These are phyloP conservation scores for Hycleus cichorii DNA, from an alignment of 1,140 invertebrate species.

Conservation along the genomic window DNA sequence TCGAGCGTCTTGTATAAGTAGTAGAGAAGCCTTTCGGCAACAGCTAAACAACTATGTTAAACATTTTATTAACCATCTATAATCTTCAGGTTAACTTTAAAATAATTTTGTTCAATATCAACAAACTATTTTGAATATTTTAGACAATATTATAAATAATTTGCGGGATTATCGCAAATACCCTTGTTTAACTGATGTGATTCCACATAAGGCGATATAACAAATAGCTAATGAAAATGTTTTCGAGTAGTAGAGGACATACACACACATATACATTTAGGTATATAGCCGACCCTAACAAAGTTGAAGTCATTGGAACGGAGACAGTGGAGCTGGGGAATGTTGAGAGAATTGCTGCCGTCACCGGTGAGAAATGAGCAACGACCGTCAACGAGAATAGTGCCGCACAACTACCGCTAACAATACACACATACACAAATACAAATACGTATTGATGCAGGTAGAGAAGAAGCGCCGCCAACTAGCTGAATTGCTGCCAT, in stretches of 20 bases:
- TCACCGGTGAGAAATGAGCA: conserved; percentile 37
- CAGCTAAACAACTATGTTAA: conserved; percentile 37
- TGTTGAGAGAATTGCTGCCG: conserved; percentile 31
- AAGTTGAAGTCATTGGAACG: conserved; percentile 33
- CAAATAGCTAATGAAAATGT: conserved; percentile 40
- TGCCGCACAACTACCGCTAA: conserved; percentile 18
- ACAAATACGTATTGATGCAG: conserved; percentile 18
- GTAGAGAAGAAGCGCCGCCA: conserved; percentile 31
- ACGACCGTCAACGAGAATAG: conserved; percentile 28
- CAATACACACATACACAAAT: too few relatives aligned
- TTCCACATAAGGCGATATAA: conserved; percentile 19
- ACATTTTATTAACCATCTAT: conserved; percentile 38
- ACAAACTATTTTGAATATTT: too few relatives aligned
- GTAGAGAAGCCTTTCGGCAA: conserved; percentile 20
- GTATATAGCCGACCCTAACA: conserved; percentile 22
- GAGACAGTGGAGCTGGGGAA: conserved; percentile 29
- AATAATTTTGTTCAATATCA: too few relatives aligned
- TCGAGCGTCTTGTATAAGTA: conserved; percentile 29
- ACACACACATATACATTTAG: background rate
- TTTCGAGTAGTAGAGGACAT: conserved; percentile 23
- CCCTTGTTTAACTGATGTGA: too few relatives aligned
- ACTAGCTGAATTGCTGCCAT: conserved; percentile 35
- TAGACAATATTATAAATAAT: too few relatives aligned
- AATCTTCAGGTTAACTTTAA: conserved; percentile 32
- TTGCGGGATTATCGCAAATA: too few relatives aligned